These are phyloP conservation scores for Cochlearius cochlearius DNA, from an alignment of 2,113 vertebrate genomes.

Conservation along the genomic window DNA sequence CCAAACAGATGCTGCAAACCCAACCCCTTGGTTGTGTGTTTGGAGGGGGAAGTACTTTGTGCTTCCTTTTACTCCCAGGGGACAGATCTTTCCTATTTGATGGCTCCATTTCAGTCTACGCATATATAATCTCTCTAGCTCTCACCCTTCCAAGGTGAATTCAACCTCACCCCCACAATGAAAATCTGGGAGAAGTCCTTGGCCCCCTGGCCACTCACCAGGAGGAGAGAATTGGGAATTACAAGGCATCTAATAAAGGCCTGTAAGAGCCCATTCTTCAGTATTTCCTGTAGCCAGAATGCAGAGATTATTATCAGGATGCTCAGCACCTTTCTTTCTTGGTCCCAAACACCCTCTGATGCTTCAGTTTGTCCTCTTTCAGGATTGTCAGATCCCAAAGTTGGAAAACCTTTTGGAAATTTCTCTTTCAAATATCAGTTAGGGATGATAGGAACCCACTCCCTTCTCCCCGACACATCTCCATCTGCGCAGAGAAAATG, in stretches of 20 bases:
- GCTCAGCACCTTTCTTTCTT: background rate
- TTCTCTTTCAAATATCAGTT: background rate
- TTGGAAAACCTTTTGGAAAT: background rate
- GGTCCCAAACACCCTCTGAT: background rate
- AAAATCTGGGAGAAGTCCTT: background rate
- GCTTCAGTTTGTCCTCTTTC: background rate
- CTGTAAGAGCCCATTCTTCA: background rate
- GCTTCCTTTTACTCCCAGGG: background rate
- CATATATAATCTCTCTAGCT: background rate
- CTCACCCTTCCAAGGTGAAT: background rate
- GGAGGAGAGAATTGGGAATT: background rate
- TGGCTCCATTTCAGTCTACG: background rate
- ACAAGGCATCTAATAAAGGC: background rate
- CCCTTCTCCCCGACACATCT: background rate
- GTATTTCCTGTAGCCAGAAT: background rate
- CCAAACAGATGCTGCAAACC: background rate
- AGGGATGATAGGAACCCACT: background rate
- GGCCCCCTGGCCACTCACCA: background rate
- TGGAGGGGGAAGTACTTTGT: background rate
- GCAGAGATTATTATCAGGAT: background rate
- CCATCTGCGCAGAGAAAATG: background rate
- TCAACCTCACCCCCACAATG: background rate
- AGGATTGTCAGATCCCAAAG: background rate
- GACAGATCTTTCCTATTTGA: background rate
- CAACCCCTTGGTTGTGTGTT: fast-evolving